Evolutionary conservation across 30 jellyfish, hydroid and myxozoan species (phyloP), one percentile per base, ranked within the genome.

Genomic region (Turritopsis rubra): DNA sequence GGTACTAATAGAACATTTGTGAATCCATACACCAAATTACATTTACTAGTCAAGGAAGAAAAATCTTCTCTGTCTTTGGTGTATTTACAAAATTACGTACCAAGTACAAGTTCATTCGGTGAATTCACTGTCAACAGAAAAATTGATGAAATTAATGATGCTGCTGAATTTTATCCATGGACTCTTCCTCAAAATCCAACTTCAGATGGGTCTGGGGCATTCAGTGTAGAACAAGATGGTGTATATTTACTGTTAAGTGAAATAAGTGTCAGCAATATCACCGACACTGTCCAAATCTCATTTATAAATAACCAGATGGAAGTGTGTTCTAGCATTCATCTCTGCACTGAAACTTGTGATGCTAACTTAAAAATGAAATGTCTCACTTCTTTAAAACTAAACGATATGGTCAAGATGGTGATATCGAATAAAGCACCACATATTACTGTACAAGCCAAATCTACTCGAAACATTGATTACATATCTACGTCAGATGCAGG

Each of bases 101-200:
- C 65, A 22, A 28, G 75, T 25, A 65, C 60, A n/a, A 28, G 79
- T 52, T 80, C 79, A 53, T 18, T 4, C 7, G 70, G 65, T 1
- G 28, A 65, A 21, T 28, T 28, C 70, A 25, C 66, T 54, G 20
- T 65, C 0, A 60, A 52, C 28, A 7, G 70, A 80, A 1, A 25
- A 9, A 18, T 52, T 19, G 23, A 85, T 84, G 74, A 68, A 65
- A 80, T 81, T 85, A 85, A 68, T 79, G 96, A 24, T 24, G n/a
- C 5, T 68, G 25, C 21, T 86, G 28, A 23, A 1, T 71, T 82
- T 16, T 17, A 66, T 23, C 75, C 53, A 16, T 82, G 88, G 88
- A 28, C 68, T 18, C 31, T 22, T 21, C 81, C 85, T 65, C 21
- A 21, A 18, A 71, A 82, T 28, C 84, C 26, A 23, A 53, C 23